These are phyloP conservation scores for Drosophila trapezifrons DNA, from an alignment of 1,140 invertebrate genomes.

Conservation along the genomic window DNA sequence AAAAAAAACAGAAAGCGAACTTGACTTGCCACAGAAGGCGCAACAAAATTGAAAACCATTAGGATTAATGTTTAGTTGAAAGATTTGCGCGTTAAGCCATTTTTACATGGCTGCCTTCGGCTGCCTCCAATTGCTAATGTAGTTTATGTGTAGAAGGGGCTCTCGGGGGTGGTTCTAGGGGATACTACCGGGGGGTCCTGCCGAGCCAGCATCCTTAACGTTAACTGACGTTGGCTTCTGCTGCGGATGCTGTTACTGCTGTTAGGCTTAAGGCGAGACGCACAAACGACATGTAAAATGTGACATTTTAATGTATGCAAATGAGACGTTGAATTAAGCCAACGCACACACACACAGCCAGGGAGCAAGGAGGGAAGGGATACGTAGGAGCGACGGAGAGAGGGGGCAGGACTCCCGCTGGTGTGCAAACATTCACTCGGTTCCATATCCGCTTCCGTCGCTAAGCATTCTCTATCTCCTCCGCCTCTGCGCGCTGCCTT, in stretches of 20 bases:
- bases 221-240: slow-evolving; percentile 70
- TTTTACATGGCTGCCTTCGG: slow-evolving; percentile 75
- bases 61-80: slow-evolving; percentile 83
- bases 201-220: slow-evolving; percentile 60
- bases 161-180: background rate
- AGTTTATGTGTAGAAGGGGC: slow-evolving; percentile 69
- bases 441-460: slow-evolving; percentile 73
- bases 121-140: slow-evolving; percentile 74
- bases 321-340: slow-evolving; percentile 81
- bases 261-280: slow-evolving; percentile 75
- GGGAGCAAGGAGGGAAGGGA: slow-evolving; percentile 4
- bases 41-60: slow-evolving; percentile 80
- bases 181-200: background rate
- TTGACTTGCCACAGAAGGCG: slow-evolving; percentile 75
- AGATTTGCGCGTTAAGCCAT: slow-evolving; percentile 82
- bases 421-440: slow-evolving; percentile 65
- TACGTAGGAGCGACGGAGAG: background rate
- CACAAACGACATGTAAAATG: slow-evolving; percentile 82
- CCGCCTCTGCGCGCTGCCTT: slow-evolving; percentile 10
- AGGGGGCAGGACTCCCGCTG: slow-evolving; percentile 19
- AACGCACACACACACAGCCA: slow-evolving; percentile 40
- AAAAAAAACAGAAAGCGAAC: slow-evolving; percentile 33
- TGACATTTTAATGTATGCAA: slow-evolving; percentile 83
- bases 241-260: slow-evolving; percentile 48
- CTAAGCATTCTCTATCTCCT: slow-evolving; percentile 24